Evolutionary conservation across 2,797 vertebrate genomes (phyloP), one percentile per base, ranked within the genome.

Genomic region (Cyprinella venusta): DNA sequence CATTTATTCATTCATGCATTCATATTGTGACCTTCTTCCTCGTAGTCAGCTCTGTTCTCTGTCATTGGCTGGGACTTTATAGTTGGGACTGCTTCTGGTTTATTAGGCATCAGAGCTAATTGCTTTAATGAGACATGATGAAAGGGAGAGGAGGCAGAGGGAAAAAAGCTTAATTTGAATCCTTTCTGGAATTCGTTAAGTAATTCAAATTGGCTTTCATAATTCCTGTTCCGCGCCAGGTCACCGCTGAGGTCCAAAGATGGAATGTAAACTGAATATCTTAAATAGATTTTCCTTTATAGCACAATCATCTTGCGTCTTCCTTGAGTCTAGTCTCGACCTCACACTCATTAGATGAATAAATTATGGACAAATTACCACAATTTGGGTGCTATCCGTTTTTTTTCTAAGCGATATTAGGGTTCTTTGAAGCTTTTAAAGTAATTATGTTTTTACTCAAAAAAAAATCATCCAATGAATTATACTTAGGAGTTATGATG

Each of bases 21-120:
- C 54, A 56, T 56, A n/a, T 84, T 68, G 92, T 95, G 93, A 93
- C 92, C 93, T 94, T 94, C 93, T 94, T 93, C 91, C 92, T 93
- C 94, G 94, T 94, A 94, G 94, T 94, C 93, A 92, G 92, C 87
- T 88, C 91, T 93, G 87, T 89, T 92, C 92, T 80, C 56, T 82
- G 74, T 86, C 79, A 78, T 56, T 45, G 67, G 71, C 52, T 40
- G 52, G 52, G 63, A 26, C 61, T 84, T 65, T 87, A 84, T 71
- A 85, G 63, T 70, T 67, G 21, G 16, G 76, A 79, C 65, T 83
- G 77, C 69, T 82, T 76, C 63, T 76, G 76, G 85, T 80, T 78
- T 87, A 84, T 88, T 87, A 86, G 74, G 50, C 79, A 79, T 86
- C 86, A 86, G 82, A 83, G 82, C 79, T 89, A 86, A 86, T 88